Conservation (phyloP, 2,113 vertebrate genomes). For the Chloroceryle aenea region DNA sequence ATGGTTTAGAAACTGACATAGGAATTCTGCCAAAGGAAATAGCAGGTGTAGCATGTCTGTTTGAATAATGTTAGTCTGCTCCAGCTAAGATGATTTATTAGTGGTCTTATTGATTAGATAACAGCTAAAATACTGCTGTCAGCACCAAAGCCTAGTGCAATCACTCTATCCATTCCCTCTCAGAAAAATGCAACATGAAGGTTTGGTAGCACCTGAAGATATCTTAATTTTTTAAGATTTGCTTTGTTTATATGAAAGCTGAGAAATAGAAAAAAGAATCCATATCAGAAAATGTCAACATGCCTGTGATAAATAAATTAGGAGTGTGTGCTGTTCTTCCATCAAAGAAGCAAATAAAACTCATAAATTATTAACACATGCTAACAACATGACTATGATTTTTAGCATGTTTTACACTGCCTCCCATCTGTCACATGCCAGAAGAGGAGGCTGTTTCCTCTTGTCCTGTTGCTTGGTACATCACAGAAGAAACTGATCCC, state of each 20-base stretch:
- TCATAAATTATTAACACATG: neutral
- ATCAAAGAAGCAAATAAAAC: neutral
- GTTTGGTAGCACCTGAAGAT: neutral
- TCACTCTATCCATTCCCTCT: neutral
- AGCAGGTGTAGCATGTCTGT: neutral
- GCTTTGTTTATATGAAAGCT: neutral
- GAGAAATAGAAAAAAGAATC: neutral
- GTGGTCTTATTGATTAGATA: neutral
- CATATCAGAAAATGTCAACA: neutral
- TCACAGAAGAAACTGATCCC: too few relatives aligned
- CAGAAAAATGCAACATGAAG: neutral
- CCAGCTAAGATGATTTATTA: neutral
- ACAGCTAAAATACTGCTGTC: neutral
- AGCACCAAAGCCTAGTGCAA: neutral
- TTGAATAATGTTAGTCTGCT: neutral
- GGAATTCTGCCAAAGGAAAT: neutral
- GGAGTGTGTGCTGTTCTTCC: neutral
- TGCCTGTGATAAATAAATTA: neutral
- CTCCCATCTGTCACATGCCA: neutral
- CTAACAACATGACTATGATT: neutral
- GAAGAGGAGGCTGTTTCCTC: too few relatives aligned
- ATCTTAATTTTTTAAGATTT: neutral
- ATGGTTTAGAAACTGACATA: neutral
- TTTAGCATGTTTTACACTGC: accelerated
- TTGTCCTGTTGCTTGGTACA: too few relatives aligned